A percentile compares a stretch with the other conserved stretches of the same genome.
Conservation (phyloP, 2,113 vertebrate genomes). For the Ginglymostoma cirratum region DNA sequence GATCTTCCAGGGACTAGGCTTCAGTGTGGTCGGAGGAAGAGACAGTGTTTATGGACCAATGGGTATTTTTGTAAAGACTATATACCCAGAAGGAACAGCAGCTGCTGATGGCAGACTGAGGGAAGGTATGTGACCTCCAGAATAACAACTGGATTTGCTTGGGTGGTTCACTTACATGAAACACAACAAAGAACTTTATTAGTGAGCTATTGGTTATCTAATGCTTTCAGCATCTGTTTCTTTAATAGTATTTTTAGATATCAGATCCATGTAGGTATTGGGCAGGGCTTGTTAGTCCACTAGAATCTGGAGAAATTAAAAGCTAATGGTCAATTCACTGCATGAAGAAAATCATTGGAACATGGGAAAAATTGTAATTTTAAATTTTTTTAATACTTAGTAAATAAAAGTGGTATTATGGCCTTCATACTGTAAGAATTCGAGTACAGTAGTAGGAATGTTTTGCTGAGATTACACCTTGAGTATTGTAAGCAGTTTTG, state of each 20-base stretch:
- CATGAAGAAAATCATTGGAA: not conserved
- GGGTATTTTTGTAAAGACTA: conserved; percentile 92
- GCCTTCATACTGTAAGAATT: too few relatives aligned
- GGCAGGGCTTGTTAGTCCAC: not conserved
- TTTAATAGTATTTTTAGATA: not conserved
- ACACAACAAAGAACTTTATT: not conserved
- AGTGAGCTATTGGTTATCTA: not conserved
- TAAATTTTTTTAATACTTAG: too few relatives aligned
- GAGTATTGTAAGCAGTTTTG: too few relatives aligned
- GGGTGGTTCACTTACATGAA: not conserved
- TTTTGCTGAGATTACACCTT: too few relatives aligned
- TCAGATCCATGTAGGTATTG: not conserved
- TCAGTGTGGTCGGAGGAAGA: conserved; percentile 87
- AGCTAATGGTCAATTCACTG: not conserved
- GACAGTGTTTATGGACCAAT: conserved; percentile 91
- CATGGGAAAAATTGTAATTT: not conserved
- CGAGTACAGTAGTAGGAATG: too few relatives aligned
- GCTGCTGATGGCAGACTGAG: conserved; percentile 82
- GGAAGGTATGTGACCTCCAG: conserved; percentile 63
- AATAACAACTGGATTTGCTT: too few relatives aligned
- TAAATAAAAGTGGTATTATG: too few relatives aligned
- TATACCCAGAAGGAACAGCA: conserved; percentile 82
- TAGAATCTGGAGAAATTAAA: not conserved
- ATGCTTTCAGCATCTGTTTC: not conserved
- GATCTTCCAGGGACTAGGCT: conserved; percentile 73